A percentile compares a stretch with the other conserved stretches of the same genome.
Evolutionary conservation across 2,888 invertebrate species (phyloP).

Genomic region (Ectemnius continuus): DNA sequence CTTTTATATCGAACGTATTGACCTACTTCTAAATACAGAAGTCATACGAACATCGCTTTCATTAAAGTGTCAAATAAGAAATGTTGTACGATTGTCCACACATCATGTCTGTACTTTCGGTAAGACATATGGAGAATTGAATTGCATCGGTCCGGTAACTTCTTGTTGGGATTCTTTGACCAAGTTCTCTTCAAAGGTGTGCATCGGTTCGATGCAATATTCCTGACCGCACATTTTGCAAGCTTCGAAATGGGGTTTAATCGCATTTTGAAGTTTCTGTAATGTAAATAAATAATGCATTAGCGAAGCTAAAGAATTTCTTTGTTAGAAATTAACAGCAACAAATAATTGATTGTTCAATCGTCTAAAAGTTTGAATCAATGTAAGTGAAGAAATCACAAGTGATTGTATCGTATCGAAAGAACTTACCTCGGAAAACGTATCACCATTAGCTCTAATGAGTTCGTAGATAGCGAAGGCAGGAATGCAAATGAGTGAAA

Average conservation of each 20-base stretch:
- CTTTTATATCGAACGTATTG: too few species aligned
- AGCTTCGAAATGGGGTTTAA: conserved; percentile 87
- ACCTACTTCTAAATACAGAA: too few species aligned
- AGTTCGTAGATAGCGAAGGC: conserved; percentile 87
- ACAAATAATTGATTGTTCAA: too few species aligned
- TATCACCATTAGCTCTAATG: conserved; percentile 85
- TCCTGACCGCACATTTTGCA: conserved; percentile 87
- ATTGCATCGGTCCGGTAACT: conserved; percentile 71
- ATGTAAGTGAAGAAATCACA: too few species aligned
- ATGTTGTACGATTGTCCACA: neutral
- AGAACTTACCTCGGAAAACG: conserved; percentile 83
- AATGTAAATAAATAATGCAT: too few species aligned
- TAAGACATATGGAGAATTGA: conserved; percentile 49
- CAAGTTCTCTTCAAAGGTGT: conserved; percentile 80
- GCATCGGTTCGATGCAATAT: conserved; percentile 81
- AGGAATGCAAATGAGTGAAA: conserved; percentile 92
- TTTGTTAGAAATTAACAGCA: too few species aligned
- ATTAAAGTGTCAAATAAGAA: neutral
- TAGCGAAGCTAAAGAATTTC: too few species aligned
- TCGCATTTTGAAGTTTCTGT: conserved; percentile 88
- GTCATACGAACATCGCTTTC: too few species aligned
- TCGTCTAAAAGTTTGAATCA: too few species aligned
- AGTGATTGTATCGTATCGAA: too few species aligned
- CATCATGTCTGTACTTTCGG: conserved; percentile 51
- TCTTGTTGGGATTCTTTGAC: conserved; percentile 80